A percentile compares a stretch with the other conserved stretches of the same genome.
phyloP scores from a whole-genome alignment of 2,888 invertebrate genomes.

The Brachyopa scutellaris region DNA sequence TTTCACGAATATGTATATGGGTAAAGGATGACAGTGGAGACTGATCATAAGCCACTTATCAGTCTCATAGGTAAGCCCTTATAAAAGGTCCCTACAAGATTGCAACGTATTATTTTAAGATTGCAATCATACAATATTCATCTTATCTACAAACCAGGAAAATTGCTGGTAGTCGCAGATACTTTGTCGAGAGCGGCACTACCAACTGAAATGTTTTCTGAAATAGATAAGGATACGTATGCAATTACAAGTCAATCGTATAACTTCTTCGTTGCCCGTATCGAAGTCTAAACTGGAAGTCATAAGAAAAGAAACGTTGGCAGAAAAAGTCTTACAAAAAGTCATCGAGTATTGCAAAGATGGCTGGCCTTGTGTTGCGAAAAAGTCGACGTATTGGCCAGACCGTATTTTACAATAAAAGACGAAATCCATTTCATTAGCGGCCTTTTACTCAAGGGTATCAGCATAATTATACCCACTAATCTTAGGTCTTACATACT shows the following conservation, averaged over 20 bases:
- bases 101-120: constrained; percentile 90
- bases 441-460: constrained; percentile 24
- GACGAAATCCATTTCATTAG: constrained; percentile 11
- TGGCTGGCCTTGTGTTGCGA: constrained; percentile 6
- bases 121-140: constrained; percentile 14
- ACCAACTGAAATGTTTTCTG: constrained; percentile 9
- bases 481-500: constrained; percentile 1
- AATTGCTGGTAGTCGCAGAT: constrained; percentile 3
- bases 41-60: constrained; percentile 55
- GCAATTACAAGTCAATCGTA: constrained; percentile 9
- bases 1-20: constrained; percentile 74
- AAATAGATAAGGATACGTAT: constrained; percentile 31
- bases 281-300: constrained; percentile 20
- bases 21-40: constrained; percentile 27
- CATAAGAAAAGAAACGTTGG: no score
- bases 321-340: constrained; percentile 20
- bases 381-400: constrained; percentile 1
- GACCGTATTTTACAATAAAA: constrained; percentile 21
- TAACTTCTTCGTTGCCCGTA: constrained; percentile 22
- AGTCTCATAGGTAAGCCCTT: constrained; percentile 88
- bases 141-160: constrained; percentile 12
- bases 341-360: constrained; percentile 21
- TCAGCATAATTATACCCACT: constrained; percentile 1
- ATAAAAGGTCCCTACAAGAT: constrained; percentile 95
- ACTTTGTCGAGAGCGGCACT: constrained; percentile 6